Percentiles rank a stretch among this genome's conserved stretches.
phyloP scores from a whole-genome alignment of 1,140 invertebrate genomes.

The Euschistus heros region DNA sequence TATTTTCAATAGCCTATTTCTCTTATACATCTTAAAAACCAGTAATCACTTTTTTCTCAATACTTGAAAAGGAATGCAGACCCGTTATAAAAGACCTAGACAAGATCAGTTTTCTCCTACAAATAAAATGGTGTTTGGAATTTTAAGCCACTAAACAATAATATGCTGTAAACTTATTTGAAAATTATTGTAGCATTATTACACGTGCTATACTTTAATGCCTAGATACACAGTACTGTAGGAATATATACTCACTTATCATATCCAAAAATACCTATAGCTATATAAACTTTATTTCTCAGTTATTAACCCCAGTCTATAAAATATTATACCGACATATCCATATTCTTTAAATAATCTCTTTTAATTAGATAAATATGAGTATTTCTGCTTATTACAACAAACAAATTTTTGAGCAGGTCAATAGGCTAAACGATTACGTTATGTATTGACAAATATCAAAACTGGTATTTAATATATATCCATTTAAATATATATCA shows the following conservation, averaged over 20 bases:
- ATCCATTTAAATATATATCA: conserved; percentile 26
- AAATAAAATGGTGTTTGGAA: conserved; percentile 1
- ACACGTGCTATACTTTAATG: conserved; percentile 9
- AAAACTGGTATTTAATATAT: conserved; percentile 25
- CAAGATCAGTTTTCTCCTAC: conserved; percentile 3
- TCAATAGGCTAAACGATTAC: conserved; percentile 28
- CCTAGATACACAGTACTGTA: conserved; percentile 15
- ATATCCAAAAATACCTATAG: conserved; percentile 31
- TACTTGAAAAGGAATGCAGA: background rate
- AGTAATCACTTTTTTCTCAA: too few relatives aligned
- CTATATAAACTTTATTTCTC: conserved; percentile 23
- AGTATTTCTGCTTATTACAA: conserved; percentile 24
- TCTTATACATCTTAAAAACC: too few relatives aligned
- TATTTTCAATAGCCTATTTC: conserved; percentile 1
- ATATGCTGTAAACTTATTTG: conserved; percentile 2
- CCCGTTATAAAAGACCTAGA: background rate
- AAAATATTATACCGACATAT: conserved; percentile 27
- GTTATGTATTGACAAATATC: conserved; percentile 28
- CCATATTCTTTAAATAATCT: conserved; percentile 24
- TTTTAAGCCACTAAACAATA: conserved; percentile 2
- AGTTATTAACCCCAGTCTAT: conserved; percentile 29
- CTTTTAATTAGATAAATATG: conserved; percentile 26
- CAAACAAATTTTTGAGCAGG: conserved; percentile 29
- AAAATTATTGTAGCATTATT: background rate
- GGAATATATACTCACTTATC: conserved; percentile 24